Base-by-base conservation (phyloP, 2,797 vertebrate species). In the Girardinus metallicus region DNA sequence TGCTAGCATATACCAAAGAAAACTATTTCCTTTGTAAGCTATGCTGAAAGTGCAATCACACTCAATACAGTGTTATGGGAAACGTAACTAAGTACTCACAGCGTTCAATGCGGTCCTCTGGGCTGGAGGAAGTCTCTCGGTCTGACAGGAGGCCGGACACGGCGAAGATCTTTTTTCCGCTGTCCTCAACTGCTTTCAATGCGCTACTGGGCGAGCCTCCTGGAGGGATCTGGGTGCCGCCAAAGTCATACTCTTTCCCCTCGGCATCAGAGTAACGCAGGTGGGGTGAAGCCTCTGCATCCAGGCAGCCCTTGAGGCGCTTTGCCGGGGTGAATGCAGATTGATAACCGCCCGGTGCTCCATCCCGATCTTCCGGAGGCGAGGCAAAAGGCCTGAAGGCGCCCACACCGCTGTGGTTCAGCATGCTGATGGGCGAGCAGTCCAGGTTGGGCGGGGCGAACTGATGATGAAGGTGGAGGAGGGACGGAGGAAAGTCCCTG, bases 71-170 rank as follows among this genome's bases (percentile, higher is more conserved):
- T 7, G 29, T 11, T 23, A 29, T 57, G 71, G 9, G 85, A 87
- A 41, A 80, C 46, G 84, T 84, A 21, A 85, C 83, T 8, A 5
- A 86, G 82, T 96, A 99, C 98, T 99, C 95, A 99, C 98, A 99
- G 96, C 98, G 98, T 79, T 99, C 98, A 79, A 97, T 98, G 93
- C 98, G 97, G 92, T 99, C 99, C 91, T 99, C 98, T 0, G 99
- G 99, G 92, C 99, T 99, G 85, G 99, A 99, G 9, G 98, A 99
- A 26, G 98, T 96, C 95, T 99, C 99, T 87, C 99, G 96, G 90
- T 99, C 99, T 34, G 98, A 99, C 93, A 99, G 97, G 94, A 99
- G 98, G 95, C 99, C 99, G 74, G 99, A 98, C 91, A 99, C 97
- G 0, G 98, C 98, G 83, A 99, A 99, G 93, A 99, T 97, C 96